Evolutionary conservation across 2,888 invertebrate genomes (phyloP), one percentile per base, ranked within the genome.

Genomic region (Gymnoscelis rufifasciata): DNA sequence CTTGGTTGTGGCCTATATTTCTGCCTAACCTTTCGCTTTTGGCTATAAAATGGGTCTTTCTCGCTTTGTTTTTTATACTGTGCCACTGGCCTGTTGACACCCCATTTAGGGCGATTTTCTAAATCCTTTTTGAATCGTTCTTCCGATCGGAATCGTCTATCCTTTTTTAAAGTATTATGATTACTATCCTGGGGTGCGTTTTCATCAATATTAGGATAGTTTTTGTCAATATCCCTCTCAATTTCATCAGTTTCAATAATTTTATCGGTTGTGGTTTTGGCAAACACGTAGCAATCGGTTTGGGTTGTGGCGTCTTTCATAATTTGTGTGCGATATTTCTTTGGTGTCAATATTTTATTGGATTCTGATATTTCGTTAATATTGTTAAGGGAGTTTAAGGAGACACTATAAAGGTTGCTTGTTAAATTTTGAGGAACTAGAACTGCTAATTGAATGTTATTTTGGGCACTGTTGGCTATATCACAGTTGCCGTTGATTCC

Each of bases 31-130:
- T 94, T 93, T 52, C 92, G 84, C 68, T 92, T 90, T 72, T 92
- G 92, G 51, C 92, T 91, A 63, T 95, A 95, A 71, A 94, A 92
- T 0, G 95, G 95, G 83, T 96, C 96, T 65, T 96, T 94, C 73
- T 96, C 96, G 66, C 96, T 96, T 78, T 96, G 96, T 68, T 96
- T 96, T 49, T 95, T 90, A 68, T 96, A 96, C 62, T 95, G 93
- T 7, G 94, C 94, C 14, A 92, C 92, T 3, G 95, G 95, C 55
- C 92, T 88, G 62, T 93, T 93, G 1, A 92, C 93, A 30, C 93
- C 91, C 94, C 94, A 92, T 78, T 94, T 91, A 7, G 93, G 92
- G 46, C 94, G 88, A 72, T 91, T 90, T 68, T 91, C 91, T 62
- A 91, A 81, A 63, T 87, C 83, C 76, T 91, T 89, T 71, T 90